Evolutionary conservation across 2,888 invertebrate genomes (phyloP), one percentile per base, ranked within the genome.

Genomic region (Hetaerina titia): DNA sequence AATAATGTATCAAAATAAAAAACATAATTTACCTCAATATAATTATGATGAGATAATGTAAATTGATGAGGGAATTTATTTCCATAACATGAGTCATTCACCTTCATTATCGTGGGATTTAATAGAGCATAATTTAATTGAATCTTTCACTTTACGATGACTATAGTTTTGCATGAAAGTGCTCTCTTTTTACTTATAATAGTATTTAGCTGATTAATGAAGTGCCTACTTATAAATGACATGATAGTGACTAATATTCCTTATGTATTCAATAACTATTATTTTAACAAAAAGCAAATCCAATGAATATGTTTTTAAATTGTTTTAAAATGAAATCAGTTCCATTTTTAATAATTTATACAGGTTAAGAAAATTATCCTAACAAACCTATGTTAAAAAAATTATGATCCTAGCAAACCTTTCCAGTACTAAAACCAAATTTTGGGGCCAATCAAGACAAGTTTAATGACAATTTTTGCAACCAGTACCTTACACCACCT

Each of bases 181-280:
- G 17, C 22, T 6, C 19, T 89, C 89, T 89, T 13, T 58, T 57
- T n/a, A 57, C 56, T 57, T 57, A 11, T 13, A 56, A 89, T 22
- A 58, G 89, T 4, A 8, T 89, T 57, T 57, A 31, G 81, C 9
- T 58, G n/a, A 89, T 56, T 56, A 22, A 89, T 58, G 57, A 89
- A 58, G 89, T 89, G 89, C 56, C 58, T 89, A 56, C 58, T 89
- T 89, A n/a, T 57, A 89, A 58, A 22, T 89, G 58, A 58, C 88
- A 45, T 57, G 69, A 92, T 69, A 56, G 64, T 90, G 45, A 64
- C 15, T 69, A 13, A 74, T 74, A 45, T n/a, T 74, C 56, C n/a
- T 69, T 17, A 25, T 69, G 25, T n/a, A 45, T n/a, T 25, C 25
- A 90, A 63, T 25, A 25, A 63, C 5, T 25, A n/a, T 90, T 25